Conservation (phyloP, 1,140 invertebrate species). For the Dryas iulia region DNA sequence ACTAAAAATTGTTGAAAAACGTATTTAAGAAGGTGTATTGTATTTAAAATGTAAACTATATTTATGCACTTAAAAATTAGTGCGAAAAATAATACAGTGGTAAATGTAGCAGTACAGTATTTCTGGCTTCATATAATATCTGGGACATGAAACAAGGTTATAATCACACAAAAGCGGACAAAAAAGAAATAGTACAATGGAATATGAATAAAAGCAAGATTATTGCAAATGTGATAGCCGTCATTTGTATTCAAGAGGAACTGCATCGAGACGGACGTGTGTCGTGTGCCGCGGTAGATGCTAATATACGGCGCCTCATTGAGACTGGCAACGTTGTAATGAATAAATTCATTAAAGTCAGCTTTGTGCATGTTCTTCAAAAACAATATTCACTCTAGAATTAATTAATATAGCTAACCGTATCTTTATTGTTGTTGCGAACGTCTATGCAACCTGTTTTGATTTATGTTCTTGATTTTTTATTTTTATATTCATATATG, state of each 20-base stretch:
- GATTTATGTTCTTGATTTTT: no score
- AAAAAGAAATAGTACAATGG: neutral
- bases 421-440: no score
- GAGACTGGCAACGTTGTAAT: slow-evolving; percentile 26
- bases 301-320: slow-evolving; percentile 29
- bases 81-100: no score
- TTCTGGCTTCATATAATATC: neutral
- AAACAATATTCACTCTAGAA: neutral
- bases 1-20: no score
- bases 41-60: no score
- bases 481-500: no score
- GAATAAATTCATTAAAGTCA: slow-evolving; percentile 16
- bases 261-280: slow-evolving; percentile 54
- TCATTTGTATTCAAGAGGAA: slow-evolving; percentile 49
- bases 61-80: no score
- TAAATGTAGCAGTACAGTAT: no score
- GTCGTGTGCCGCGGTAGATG: slow-evolving; percentile 64
- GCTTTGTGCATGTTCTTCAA: neutral
- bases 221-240: slow-evolving; percentile 16
- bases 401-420: neutral
- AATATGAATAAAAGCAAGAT: slow-evolving; percentile 12
- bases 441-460: no score
- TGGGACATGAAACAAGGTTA: neutral
- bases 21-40: no score
- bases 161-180: neutral